Evolutionary conservation across 2,797 vertebrate genomes (phyloP).

Genomic region (Tragopan temminckii): DNA sequence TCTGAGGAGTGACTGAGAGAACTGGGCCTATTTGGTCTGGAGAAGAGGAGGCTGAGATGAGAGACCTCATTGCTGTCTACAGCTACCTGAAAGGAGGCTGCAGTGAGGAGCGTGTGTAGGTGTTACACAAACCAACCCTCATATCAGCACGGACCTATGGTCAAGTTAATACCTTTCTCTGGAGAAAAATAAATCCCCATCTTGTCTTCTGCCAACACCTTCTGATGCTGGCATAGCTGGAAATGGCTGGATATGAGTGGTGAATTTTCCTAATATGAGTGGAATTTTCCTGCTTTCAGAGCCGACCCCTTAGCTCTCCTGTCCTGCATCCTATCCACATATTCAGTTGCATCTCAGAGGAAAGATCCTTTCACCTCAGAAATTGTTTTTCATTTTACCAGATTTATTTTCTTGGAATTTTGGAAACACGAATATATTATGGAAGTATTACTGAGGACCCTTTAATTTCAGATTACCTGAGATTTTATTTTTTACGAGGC

Average conservation of each 20-base stretch:
- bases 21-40: background rate
- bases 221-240: background rate
- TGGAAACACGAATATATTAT: conserved; percentile 7
- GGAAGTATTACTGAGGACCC: conserved; percentile 9
- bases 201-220: background rate
- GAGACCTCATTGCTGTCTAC: background rate
- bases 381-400: background rate
- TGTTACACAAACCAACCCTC: background rate
- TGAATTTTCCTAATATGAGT: background rate
- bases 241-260: background rate
- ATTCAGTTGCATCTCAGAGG: background rate
- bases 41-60: background rate
- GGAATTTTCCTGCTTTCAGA: background rate
- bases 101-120: background rate
- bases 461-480: background rate
- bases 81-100: background rate
- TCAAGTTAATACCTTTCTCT: background rate
- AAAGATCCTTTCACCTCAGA: conserved; percentile 45
- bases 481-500: background rate
- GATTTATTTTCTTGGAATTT: conserved; percentile 47
- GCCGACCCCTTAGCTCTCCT: background rate
- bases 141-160: background rate
- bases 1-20: background rate
- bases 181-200: background rate
- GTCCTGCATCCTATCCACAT: background rate